These are phyloP conservation scores for Chalcosyrphus nemorum DNA, from an alignment of 2,888 invertebrate species.

Conservation along the genomic window DNA sequence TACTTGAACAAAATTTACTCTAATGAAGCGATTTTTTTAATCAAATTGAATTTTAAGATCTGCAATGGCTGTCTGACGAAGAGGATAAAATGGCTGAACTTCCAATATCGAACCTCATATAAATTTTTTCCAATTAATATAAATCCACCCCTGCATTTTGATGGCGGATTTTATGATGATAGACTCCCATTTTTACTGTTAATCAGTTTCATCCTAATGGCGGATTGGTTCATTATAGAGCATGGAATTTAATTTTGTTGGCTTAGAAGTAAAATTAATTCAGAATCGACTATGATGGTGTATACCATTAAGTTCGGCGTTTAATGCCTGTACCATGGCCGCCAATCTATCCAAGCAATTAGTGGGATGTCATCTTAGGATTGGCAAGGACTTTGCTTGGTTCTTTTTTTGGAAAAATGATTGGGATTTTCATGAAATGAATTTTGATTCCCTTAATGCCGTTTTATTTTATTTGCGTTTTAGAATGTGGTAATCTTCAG, in stretches of 20 bases:
- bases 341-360: neutral
- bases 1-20: neutral
- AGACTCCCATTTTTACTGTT: conserved; percentile 1
- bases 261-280: conserved; percentile 4
- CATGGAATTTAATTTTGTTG: conserved; percentile 43
- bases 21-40: neutral
- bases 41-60: neutral
- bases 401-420: too few species aligned
- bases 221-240: conserved; percentile 52
- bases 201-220: conserved; percentile 19
- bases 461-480: too few species aligned
- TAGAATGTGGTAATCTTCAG: too few species aligned
- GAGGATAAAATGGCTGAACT: conserved; percentile 27
- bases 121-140: conserved; percentile 24
- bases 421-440: too few species aligned
- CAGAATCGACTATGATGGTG: conserved; percentile 14
- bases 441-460: too few species aligned
- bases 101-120: conserved; percentile 2
- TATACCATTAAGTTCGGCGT: neutral
- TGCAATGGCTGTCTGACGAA: conserved; percentile 30
- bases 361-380: too few species aligned
- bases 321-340: neutral
- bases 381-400: too few species aligned
- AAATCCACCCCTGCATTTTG: conserved; percentile 24
- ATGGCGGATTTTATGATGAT: conserved; percentile 22